Base-by-base conservation (phyloP, 2,888 invertebrate genomes). In the Empis stercorea region DNA sequence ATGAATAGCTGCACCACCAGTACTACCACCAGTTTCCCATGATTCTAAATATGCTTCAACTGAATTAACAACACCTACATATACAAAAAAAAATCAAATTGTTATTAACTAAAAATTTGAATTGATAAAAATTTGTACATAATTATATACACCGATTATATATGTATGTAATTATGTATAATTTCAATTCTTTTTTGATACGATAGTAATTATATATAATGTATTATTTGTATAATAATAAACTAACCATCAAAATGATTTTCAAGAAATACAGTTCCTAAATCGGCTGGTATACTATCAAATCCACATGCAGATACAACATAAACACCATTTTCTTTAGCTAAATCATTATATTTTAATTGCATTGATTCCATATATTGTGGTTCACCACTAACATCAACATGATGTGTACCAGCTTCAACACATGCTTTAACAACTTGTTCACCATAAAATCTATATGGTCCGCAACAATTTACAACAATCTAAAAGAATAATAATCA, bases 341-440 rank as follows among this genome's bases (percentile, higher is more conserved):
- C 92, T 38, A 67, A 63, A 48, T 79, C 73, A 55, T 84, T 72
- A 66, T 95, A 93, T 55, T 84, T 74, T 47, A 92, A 65, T 61
- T 91, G 88, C 79, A 91, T 88, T 30, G 68, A 70, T 65, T 94
- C 92, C 68, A 94, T 80, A 62, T 79, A 93, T 81, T 87, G 71
- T 0, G 94, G 87, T 64, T 97, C 96, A 7, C 94, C 96, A 60
- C 84, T 87, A 34, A 97, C 84, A 66, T 97, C 97, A 10, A 99
- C 80, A 61, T 95, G 87, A 71, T 89, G 83, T 0, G 94, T 79
- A 47, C 80, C 79, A 42, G 79, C 76, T 47, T 82, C 81, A 17
- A 93, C 75, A 54, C 92, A 95, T 0, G 95, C 93, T 56, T 81
- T 80, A 0, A 97, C 84, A 7, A 96, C 89, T 4, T 82, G 76